Percentiles rank a stretch among this genome's conserved stretches.
Evolutionary conservation across 2,888 invertebrate species (phyloP).

Genomic region (Horisme vitalbata): DNA sequence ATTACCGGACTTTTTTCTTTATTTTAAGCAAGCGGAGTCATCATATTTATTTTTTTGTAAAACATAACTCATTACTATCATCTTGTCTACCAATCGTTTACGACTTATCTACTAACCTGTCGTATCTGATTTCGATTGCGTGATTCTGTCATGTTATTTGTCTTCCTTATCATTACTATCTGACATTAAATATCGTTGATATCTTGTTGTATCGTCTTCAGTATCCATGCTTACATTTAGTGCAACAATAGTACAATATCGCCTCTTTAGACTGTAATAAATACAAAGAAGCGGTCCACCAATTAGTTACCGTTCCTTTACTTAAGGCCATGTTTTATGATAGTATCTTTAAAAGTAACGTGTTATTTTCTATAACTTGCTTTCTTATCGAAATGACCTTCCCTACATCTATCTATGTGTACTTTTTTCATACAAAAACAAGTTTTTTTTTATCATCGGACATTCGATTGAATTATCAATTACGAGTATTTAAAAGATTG

Average conservation of each 20-base stretch:
- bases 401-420: conserved; percentile 40
- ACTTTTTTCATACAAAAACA: too few relatives aligned
- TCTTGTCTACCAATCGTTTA: conserved; percentile 43
- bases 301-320: background rate
- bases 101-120: conserved; percentile 49
- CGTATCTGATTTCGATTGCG: conserved; percentile 48
- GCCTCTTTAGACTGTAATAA: too few relatives aligned
- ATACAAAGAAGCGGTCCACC: too few relatives aligned
- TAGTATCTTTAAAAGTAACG: conserved; percentile 2
- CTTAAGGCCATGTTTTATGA: conserved; percentile 7
- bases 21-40: background rate
- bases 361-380: conserved; percentile 1
- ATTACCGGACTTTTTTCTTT: background rate
- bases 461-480: conserved; percentile 6
- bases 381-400: conserved; percentile 50
- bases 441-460: background rate
- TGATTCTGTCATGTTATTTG: conserved; percentile 41
- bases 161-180: conserved; percentile 36
- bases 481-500: conserved; percentile 3
- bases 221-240: background rate
- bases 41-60: conserved; percentile 4
- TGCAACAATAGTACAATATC: background rate
- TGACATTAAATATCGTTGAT: conserved; percentile 32
- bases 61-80: conserved; percentile 8
- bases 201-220: conserved; percentile 24